phyloP scores from a whole-genome alignment of 2,888 invertebrate genomes.

The Platycnemis pennipes region DNA sequence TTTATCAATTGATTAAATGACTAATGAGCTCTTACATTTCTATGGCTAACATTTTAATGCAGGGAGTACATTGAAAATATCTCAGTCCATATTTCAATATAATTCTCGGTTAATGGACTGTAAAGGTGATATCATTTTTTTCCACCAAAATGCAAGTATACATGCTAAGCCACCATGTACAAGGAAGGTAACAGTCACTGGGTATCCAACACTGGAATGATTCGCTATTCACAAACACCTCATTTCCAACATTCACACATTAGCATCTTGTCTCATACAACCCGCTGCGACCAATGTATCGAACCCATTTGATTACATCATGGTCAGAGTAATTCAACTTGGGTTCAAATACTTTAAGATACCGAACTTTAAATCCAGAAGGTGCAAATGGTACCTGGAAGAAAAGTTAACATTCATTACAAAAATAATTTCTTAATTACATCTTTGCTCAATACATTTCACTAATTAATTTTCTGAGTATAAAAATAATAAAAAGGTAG shows the following conservation, averaged over 20 bases:
- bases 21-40: constrained; percentile 23
- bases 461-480: background rate
- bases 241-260: constrained; percentile 73
- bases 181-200: constrained; percentile 61
- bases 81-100: constrained; percentile 17
- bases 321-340: constrained; percentile 99
- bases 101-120: background rate
- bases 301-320: constrained; percentile 99
- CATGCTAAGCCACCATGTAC: constrained; percentile 52
- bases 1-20: constrained; percentile 46
- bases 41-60: constrained; percentile 40
- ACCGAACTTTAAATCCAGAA: constrained; percentile 99
- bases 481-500: background rate
- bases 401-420: constrained; percentile 31
- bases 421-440: background rate
- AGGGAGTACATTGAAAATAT: constrained; percentile 57
- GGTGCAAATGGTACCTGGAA: constrained; percentile 97
- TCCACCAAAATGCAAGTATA: constrained; percentile 54
- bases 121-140: constrained; percentile 32
- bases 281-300: constrained; percentile 99
- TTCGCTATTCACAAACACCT: constrained; percentile 59
- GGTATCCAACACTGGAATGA: constrained; percentile 64
- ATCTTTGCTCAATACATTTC: background rate
- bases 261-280: constrained; percentile 99
- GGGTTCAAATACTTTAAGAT: constrained; percentile 99